Conservation (phyloP, 2,113 vertebrate species). For the Scomber japonicus region DNA sequence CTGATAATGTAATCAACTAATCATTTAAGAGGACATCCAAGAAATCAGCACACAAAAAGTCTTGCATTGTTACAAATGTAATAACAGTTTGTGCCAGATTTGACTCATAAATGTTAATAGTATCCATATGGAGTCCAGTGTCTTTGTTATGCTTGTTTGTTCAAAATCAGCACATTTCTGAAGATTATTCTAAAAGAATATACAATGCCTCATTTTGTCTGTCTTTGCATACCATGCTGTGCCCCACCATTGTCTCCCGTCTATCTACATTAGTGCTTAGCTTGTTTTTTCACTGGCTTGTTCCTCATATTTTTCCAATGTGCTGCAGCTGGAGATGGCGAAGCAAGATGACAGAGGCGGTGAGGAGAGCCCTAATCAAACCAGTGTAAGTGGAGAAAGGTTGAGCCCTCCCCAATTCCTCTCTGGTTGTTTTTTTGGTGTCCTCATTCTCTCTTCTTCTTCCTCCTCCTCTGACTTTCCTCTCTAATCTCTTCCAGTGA, state of each 20-base stretch:
- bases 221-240: constrained; percentile 9
- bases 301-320: constrained; percentile 70
- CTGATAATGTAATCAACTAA: too few relatives aligned
- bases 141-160: constrained; percentile 21
- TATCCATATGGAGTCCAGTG: constrained; percentile 16
- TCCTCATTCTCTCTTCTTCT: constrained; percentile 26
- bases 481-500: constrained; percentile 53
- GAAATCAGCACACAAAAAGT: constrained; percentile 9
- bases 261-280: constrained; percentile 32
- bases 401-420: background rate
- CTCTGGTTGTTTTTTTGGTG: constrained; percentile 42
- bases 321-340: constrained; percentile 80
- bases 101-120: constrained; percentile 9
- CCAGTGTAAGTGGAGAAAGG: constrained; percentile 81
- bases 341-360: constrained; percentile 84
- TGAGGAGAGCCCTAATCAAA: constrained; percentile 82
- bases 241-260: background rate
- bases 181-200: constrained; percentile 28
- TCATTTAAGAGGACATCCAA: background rate
- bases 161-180: constrained; percentile 37
- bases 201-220: constrained; percentile 9
- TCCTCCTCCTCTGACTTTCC: constrained; percentile 20
- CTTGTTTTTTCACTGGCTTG: constrained; percentile 51
- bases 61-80: constrained; percentile 18
- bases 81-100: constrained; percentile 36